A percentile compares a stretch with the other conserved stretches of the same genome.
Evolutionary conservation across 2,888 invertebrate genomes (phyloP).

Genomic region (Drosophila infuscata): DNA sequence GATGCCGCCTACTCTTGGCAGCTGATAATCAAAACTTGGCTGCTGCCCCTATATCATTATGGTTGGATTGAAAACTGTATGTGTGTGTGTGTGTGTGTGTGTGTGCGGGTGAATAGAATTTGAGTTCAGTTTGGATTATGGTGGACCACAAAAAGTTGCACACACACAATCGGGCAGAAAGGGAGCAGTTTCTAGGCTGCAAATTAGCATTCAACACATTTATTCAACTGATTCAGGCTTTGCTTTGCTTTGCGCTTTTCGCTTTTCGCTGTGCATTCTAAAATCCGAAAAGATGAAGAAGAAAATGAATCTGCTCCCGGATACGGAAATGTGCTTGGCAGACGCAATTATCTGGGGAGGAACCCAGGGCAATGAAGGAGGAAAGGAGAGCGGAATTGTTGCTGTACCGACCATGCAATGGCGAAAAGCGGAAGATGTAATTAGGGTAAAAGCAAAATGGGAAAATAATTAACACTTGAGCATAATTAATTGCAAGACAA

Average conservation of each 20-base stretch:
- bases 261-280: slow-evolving; percentile 44
- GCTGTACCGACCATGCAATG: slow-evolving; percentile 29
- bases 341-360: slow-evolving; percentile 75
- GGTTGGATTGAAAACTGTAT: slow-evolving; percentile 20
- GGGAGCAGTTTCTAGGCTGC: slow-evolving; percentile 4
- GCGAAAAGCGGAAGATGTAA: slow-evolving; percentile 68
- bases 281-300: slow-evolving; percentile 22
- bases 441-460: slow-evolving; percentile 75
- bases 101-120: slow-evolving; percentile 6
- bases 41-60: slow-evolving; percentile 38
- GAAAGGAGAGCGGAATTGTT: slow-evolving; percentile 31
- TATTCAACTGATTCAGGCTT: slow-evolving; percentile 35
- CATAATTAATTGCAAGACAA: slow-evolving; percentile 78
- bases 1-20: slow-evolving; percentile 53
- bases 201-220: slow-evolving; percentile 65
- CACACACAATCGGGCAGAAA: slow-evolving; percentile 38
- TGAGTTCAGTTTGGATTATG: slow-evolving; percentile 41
- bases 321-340: slow-evolving; percentile 79
- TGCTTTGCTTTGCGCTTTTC: slow-evolving; percentile 26
- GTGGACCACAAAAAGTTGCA: slow-evolving; percentile 48
- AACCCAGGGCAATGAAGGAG: slow-evolving; percentile 38
- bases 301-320: slow-evolving; percentile 39
- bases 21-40: slow-evolving; percentile 71
- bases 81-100: not conserved
- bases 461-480: slow-evolving; percentile 79